Base-by-base conservation (phyloP, 1,140 invertebrate species). In the Leptinotarsa defecta region DNA sequence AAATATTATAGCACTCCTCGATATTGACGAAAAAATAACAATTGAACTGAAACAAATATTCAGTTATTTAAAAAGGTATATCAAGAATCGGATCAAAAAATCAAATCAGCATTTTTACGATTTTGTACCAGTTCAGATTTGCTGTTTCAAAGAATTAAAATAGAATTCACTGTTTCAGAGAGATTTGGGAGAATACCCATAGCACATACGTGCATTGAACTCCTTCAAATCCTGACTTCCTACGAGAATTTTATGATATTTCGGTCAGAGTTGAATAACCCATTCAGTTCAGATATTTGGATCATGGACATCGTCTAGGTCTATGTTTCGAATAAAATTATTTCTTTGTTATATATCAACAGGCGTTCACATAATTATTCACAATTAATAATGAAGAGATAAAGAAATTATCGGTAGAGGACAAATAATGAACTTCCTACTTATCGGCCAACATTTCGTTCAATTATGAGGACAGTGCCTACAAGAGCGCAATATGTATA, bases 241-340 rank as follows among this genome's bases (percentile, higher is more conserved):
- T 34, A 69, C 48, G 68, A 69, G 27, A 69, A 48, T 34, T 69
- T 34, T 69, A 69, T 49, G 48, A 49, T 17, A 17, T 69, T 69
- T 27, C 43, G 68, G 19, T 49, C 27, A 13, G 68, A 69, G 34
- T 69, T 69, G 13, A 69, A 69, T 48, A 49, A 34, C 15, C 2
- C 48, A 13, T 27, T 69, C 11, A 1, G 8, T 24, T 24, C 68
- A 13, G 19, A 48, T 48, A 48, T 69, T 15, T 69, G 34, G 68
- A 27, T 69, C 17, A 69, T 69, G 68, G 68, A 69, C 17, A 69
- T 69, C 13, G 19, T 49, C 4, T 69, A 69, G 27, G 24, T 27
- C 24, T 27, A 27, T 27, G 24, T 27, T 27, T 27, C 24, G 22
- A 61, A 17, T 61, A 17, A 61, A 61, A 27, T 27, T 27, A 27